Percentiles rank a stretch among this genome's conserved stretches.
Evolutionary conservation across 2,113 vertebrate genomes (phyloP).

Genomic region (Pseudolaguvia tuberculata): DNA sequence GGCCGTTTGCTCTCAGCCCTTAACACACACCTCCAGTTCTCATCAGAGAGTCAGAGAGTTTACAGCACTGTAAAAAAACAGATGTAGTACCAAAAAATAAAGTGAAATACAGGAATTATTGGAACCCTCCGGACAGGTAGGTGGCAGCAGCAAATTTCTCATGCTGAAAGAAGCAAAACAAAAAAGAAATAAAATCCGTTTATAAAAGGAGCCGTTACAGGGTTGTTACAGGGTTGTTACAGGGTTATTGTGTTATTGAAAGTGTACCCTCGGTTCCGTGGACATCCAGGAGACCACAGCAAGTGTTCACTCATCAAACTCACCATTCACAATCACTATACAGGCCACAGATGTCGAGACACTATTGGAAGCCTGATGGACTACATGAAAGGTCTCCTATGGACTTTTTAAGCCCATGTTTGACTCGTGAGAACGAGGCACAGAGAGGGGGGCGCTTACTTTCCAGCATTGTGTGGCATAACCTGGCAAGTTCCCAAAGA

Average conservation of each 20-base stretch:
- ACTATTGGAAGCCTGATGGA: not conserved
- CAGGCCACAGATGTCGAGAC: not conserved
- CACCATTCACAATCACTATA: not conserved
- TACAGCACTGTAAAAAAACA: too few species aligned
- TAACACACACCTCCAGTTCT: not conserved
- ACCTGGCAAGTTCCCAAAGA: conserved; percentile 67
- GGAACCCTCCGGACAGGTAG: too few species aligned
- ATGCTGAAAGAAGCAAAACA: too few species aligned
- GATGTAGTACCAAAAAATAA: too few species aligned
- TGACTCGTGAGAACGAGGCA: conserved; percentile 25
- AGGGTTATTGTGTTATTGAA: not conserved
- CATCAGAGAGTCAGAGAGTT: not conserved
- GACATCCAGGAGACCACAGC: not conserved
- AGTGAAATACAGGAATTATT: too few species aligned
- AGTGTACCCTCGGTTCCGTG: not conserved
- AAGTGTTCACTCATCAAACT: not conserved
- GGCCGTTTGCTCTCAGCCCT: not conserved
- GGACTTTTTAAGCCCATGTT: conserved; percentile 7
- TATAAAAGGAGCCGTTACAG: too few species aligned
- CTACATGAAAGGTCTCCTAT: conserved; percentile 25
- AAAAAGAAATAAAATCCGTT: too few species aligned
- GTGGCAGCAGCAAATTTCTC: too few species aligned
- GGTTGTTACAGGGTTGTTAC: not conserved
- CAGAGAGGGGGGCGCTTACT: conserved; percentile 24
- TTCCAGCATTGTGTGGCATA: conserved; percentile 48